phyloP scores from a whole-genome alignment of 2,113 vertebrate species.

The Pterophyllum scalare region DNA sequence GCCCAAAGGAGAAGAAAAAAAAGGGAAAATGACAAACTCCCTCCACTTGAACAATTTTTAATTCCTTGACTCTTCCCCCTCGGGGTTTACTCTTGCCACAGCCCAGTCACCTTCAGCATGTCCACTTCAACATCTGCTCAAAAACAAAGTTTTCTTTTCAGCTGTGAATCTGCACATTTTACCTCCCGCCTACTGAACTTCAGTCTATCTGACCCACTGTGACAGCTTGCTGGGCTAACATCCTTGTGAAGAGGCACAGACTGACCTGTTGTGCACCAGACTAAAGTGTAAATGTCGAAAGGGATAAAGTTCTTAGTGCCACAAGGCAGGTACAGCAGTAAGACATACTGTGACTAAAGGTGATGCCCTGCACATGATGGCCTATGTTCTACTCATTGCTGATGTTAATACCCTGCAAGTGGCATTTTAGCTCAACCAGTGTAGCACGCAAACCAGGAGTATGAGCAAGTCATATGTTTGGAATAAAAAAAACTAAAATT shows the following conservation, averaged over 20 bases:
- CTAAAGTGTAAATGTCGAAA: slow-evolving; percentile 19
- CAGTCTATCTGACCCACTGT: slow-evolving; percentile 13
- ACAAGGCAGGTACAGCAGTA: background rate
- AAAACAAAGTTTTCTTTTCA: slow-evolving; percentile 10
- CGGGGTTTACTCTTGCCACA: background rate
- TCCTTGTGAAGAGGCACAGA: slow-evolving; percentile 3
- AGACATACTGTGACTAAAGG: slow-evolving; percentile 39
- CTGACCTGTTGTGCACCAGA: slow-evolving; percentile 9
- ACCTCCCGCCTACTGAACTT: slow-evolving; percentile 29
- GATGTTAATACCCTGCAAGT: slow-evolving; percentile 22
- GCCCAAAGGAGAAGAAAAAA: background rate
- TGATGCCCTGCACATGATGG: background rate
- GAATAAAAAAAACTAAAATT: slow-evolving; percentile 46
- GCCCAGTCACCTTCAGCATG: background rate
- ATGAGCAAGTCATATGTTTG: slow-evolving; percentile 70
- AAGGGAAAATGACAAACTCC: background rate
- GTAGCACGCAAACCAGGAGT: slow-evolving; percentile 16
- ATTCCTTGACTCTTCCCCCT: slow-evolving; percentile 1
- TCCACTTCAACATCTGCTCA: slow-evolving; percentile 35
- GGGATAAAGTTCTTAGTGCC: background rate
- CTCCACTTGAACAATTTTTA: background rate
- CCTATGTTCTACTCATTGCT: background rate
- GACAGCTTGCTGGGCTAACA: slow-evolving; percentile 26
- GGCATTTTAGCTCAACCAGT: slow-evolving; percentile 47
- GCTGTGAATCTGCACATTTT: slow-evolving; percentile 40